Evolutionary conservation across 2,888 invertebrate genomes (phyloP), one percentile per base, ranked within the genome.

Genomic region (Yponomeuta cagnagella): DNA sequence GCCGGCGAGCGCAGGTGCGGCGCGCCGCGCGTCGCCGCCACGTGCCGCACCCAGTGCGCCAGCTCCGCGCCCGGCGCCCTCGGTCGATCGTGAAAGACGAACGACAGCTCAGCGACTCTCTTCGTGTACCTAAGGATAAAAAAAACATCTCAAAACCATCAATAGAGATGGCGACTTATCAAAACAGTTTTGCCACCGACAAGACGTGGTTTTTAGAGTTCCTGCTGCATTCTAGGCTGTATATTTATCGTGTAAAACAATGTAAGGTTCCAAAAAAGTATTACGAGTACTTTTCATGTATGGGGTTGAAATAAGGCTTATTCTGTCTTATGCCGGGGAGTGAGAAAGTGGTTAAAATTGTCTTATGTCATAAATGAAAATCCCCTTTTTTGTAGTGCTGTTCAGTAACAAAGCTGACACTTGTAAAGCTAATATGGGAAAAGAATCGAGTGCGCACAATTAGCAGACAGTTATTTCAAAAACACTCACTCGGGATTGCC

Each of bases 41-140:
- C 86, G 72, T 88, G 85, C 65, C 82, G 79, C 2, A 85, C 80
- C 86, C 87, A 88, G 73, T 82, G 81, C 2, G 80, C 78, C 37
- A 87, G 52, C 69, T 82, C 82, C 0, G 75, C 74, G 1, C 78
- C 80, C 0, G 87, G 83, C 1, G 77, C 71, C 10, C 74, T 67
- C 2, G 81, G 78, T 10, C 82, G 79, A 70, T 86, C 79, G 74
- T 86, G 85, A 73, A 82, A 84, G 3, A 82, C 77, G 8, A 74
- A 48, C 0, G 86, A 87, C 2, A 84, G 72, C 12, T 84, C 81
- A 68, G 82, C 81, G 1, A 75, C 82, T 48, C 73, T 80, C 58
- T 79, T 58, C 2, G 72, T 71, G 68, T 86, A 88, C 52, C 88
- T 87, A n/a, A 8, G 3, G 1, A n/a, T n/a, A n/a, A 63, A n/a